Conservation (phyloP, 1,140 invertebrate species). For the Eriosoma lanigerum region DNA sequence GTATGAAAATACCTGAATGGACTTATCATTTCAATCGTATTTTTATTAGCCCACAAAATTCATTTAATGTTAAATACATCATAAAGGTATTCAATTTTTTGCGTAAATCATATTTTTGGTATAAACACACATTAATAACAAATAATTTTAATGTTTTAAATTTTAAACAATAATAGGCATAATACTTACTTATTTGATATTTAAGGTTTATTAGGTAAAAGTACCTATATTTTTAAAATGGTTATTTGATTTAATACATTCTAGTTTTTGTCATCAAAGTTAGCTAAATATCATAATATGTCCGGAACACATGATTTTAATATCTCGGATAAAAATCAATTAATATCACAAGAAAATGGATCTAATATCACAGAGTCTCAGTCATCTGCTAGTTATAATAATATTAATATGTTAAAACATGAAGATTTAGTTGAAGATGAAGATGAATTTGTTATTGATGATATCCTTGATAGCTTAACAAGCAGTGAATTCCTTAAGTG, state of each 20-base stretch:
- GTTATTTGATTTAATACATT: too few relatives aligned
- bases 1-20: not conserved
- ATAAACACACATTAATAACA: too few relatives aligned
- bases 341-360: not conserved
- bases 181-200: too few relatives aligned
- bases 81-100: conserved; percentile 33
- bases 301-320: not conserved
- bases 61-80: not conserved
- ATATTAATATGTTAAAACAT: not conserved
- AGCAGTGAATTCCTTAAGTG: not conserved
- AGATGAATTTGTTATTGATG: not conserved
- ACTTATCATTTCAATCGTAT: not conserved
- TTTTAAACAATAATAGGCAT: too few relatives aligned
- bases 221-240: too few relatives aligned
- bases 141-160: too few relatives aligned
- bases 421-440: not conserved
- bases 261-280: not conserved
- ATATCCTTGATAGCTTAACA: not conserved
- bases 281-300: not conserved
- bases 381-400: not conserved
- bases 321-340: not conserved
- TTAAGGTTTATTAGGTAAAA: too few relatives aligned
- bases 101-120: too few relatives aligned
- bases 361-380: not conserved
- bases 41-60: not conserved